These are phyloP conservation scores for Limnothrissa miodon DNA, from an alignment of 2,113 vertebrate species.

Conservation along the genomic window DNA sequence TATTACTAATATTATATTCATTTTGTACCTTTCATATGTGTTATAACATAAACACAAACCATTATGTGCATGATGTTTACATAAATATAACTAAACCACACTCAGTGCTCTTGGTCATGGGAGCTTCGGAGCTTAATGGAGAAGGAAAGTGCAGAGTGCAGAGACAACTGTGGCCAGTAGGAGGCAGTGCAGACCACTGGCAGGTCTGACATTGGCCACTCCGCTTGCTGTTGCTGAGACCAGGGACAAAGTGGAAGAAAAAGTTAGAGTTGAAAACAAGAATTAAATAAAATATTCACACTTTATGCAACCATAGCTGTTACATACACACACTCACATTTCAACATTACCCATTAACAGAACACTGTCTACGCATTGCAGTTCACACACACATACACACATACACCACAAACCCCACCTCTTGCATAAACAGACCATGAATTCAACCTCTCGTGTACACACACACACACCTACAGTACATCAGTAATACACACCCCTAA, in stretches of 20 bases:
- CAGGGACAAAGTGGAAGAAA: constrained; percentile 7
- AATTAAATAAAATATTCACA: neutral
- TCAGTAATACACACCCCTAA: constrained; percentile 1
- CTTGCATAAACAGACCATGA: too few relatives aligned
- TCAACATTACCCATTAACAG: too few relatives aligned
- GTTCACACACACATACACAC: neutral
- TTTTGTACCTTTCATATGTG: neutral
- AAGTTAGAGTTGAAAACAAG: neutral
- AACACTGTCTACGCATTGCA: too few relatives aligned
- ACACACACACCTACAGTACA: neutral
- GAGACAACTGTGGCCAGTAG: neutral
- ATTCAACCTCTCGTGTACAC: too few relatives aligned
- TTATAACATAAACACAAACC: neutral
- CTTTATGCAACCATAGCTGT: neutral
- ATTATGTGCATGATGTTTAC: neutral
- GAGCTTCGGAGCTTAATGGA: neutral
- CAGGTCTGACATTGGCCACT: constrained; percentile 78
- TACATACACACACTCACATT: neutral
- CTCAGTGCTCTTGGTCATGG: neutral
- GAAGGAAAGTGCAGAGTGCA: neutral
- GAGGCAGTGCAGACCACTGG: neutral
- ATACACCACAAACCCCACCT: neutral
- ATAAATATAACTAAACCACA: neutral
- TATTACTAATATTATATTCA: neutral
- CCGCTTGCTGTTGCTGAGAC: constrained; percentile 77